Evolutionary conservation across 2,113 vertebrate species (phyloP).

Genomic region (Pygoscelis adeliae): DNA sequence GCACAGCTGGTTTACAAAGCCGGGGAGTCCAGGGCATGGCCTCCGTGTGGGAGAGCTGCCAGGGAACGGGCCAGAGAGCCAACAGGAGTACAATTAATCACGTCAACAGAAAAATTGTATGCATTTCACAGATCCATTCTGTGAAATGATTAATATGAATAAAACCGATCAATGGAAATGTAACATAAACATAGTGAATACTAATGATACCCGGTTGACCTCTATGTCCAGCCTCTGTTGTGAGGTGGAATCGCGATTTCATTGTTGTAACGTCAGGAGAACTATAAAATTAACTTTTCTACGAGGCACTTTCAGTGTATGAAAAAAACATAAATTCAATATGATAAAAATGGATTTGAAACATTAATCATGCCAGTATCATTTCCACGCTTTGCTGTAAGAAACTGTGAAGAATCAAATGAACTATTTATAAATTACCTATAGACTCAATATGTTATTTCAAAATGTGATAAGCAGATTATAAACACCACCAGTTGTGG

Average conservation of each 20-base stretch:
- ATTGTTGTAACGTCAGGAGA: not conserved
- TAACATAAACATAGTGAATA: not conserved
- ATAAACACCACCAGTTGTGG: not conserved
- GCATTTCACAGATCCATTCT: not conserved
- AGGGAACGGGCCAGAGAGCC: not conserved
- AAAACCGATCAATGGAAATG: not conserved
- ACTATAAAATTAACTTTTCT: not conserved
- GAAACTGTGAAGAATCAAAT: not conserved
- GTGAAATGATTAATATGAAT: not conserved
- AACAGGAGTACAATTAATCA: not conserved
- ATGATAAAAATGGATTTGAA: not conserved
- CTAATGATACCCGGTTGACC: not conserved
- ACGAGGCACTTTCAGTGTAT: not conserved
- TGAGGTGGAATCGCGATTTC: accelerated
- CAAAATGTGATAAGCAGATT: not conserved
- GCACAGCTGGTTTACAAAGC: not conserved
- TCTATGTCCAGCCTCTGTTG: not conserved
- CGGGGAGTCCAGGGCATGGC: accelerated
- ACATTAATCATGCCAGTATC: not conserved
- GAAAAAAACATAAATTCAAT: not conserved
- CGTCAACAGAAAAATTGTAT: not conserved
- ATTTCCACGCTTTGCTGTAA: not conserved
- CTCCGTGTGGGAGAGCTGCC: accelerated
- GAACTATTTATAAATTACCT: not conserved
- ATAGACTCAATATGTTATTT: not conserved